These are phyloP conservation scores for Podilymbus podiceps DNA, from an alignment of 2,113 vertebrate genomes.

Conservation along the genomic window DNA sequence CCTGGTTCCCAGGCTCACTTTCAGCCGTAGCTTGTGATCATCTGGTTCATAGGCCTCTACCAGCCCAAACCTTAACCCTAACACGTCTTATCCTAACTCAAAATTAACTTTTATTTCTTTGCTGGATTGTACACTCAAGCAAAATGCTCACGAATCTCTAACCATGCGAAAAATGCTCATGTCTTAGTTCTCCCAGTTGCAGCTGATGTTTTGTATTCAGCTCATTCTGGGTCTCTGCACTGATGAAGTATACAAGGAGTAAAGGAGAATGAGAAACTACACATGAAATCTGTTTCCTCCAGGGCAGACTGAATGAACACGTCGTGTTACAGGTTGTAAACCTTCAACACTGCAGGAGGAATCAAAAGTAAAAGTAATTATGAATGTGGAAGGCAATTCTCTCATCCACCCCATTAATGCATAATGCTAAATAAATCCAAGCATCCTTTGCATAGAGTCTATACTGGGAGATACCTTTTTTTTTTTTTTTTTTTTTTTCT, in stretches of 20 bases:
- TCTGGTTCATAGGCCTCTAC: not conserved
- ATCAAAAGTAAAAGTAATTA: constrained; percentile 24
- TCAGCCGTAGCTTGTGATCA: not conserved
- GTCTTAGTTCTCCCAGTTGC: not conserved
- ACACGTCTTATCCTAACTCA: not conserved
- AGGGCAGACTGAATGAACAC: not conserved
- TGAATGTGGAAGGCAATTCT: not conserved
- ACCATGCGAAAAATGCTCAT: not conserved
- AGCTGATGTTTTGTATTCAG: not conserved
- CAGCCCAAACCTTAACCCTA: not conserved
- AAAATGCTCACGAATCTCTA: not conserved
- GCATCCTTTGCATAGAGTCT: not conserved
- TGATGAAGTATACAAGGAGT: not conserved
- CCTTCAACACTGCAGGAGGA: not conserved
- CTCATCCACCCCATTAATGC: not conserved
- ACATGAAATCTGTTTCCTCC: not conserved
- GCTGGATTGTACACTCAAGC: not conserved
- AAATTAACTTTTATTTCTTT: not conserved
- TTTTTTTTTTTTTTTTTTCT: fast-evolving
- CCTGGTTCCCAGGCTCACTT: not conserved
- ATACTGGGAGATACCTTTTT: not conserved
- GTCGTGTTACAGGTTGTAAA: not conserved
- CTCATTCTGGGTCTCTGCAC: not conserved
- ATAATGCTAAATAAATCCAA: not conserved
- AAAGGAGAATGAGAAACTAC: not conserved